phyloP scores from a whole-genome alignment of 2,113 vertebrate genomes.

The Osmerus mordax region DNA sequence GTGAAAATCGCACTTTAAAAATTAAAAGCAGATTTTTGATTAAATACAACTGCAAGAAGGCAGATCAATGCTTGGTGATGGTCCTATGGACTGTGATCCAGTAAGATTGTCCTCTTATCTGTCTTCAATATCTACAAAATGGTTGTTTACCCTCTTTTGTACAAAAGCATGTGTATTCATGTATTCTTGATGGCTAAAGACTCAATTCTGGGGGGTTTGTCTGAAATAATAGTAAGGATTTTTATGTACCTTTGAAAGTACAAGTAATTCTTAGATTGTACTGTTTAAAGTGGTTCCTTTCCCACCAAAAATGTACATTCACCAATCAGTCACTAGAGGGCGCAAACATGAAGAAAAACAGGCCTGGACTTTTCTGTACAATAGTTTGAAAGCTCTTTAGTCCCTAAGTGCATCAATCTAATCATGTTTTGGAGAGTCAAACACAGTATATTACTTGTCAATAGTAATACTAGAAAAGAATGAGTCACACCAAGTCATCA shows the following conservation, averaged over 20 bases:
- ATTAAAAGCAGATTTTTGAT: slow-evolving; percentile 53
- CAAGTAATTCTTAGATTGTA: no score
- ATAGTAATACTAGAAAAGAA: not conserved
- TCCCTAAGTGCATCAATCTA: not conserved
- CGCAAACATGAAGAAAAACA: slow-evolving; percentile 55
- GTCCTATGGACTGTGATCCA: slow-evolving; percentile 4
- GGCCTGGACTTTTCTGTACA: not conserved
- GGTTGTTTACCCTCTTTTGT: no score
- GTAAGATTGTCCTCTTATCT: not conserved
- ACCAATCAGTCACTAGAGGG: slow-evolving; percentile 70
- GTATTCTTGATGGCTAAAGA: no score
- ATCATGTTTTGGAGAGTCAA: not conserved
- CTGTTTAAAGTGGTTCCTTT: not conserved
- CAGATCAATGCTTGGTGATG: slow-evolving; percentile 25
- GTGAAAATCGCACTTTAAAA: slow-evolving; percentile 32
- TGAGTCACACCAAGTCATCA: no score
- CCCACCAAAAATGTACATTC: slow-evolving; percentile 33
- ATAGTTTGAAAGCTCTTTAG: not conserved
- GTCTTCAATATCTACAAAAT: not conserved
- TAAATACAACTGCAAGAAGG: slow-evolving; percentile 64
- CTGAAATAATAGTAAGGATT: no score
- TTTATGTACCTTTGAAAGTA: no score
- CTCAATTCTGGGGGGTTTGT: no score
- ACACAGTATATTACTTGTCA: not conserved
- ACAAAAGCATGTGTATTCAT: no score